phyloP scores from a whole-genome alignment of 1,140 invertebrate species.

The Holcopasites calliopsidis region DNA sequence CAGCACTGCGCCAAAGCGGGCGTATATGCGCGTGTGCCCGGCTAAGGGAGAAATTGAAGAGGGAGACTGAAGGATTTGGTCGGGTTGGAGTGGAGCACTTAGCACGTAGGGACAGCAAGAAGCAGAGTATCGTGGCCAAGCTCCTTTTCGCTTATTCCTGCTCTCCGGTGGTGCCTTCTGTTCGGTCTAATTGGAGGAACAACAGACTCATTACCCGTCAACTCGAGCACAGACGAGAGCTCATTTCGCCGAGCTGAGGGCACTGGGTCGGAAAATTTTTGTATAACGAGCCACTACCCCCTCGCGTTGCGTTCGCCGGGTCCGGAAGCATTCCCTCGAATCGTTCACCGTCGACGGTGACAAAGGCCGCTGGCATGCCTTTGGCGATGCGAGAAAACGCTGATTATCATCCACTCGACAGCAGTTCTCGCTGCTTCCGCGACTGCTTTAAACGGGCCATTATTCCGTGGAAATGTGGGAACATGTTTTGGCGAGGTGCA shows the following conservation, averaged over 20 bases:
- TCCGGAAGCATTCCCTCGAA: constrained; percentile 18
- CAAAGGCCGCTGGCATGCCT: neutral
- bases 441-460: no score
- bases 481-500: no score
- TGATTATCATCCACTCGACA: neutral
- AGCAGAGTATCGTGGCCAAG: constrained; percentile 35
- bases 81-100: constrained; percentile 36
- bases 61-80: constrained; percentile 25
- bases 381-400: neutral
- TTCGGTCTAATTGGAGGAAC: constrained; percentile 69
- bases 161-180: neutral
- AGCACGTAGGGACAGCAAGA: constrained; percentile 21
- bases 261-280: constrained; percentile 65
- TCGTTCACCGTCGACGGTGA: neutral
- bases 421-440: no score
- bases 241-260: constrained; percentile 64
- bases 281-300: constrained; percentile 71
- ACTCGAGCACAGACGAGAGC: constrained; percentile 58
- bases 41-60: neutral
- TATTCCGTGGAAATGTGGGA: no score
- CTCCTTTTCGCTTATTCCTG: constrained; percentile 33
- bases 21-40: no score
- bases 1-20: constrained; percentile 18
- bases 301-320: neutral
- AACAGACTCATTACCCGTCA: constrained; percentile 70